Percentiles rank a stretch among this genome's conserved stretches.
Evolutionary conservation across 2,113 vertebrate species (phyloP).

Genomic region (Alethe castanea): DNA sequence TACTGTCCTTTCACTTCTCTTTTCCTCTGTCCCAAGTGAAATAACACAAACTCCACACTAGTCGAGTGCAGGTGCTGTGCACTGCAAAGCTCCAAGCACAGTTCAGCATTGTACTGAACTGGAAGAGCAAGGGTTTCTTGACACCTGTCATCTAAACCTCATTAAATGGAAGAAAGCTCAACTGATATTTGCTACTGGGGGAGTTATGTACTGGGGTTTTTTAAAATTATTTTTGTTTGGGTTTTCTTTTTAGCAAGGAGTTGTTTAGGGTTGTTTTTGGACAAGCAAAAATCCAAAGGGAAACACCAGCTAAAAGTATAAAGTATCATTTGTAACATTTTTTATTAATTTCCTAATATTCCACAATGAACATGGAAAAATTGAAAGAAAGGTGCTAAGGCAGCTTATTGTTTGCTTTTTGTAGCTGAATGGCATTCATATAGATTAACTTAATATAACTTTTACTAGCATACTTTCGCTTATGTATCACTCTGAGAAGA

Average conservation of each 20-base stretch:
- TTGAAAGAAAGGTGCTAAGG: background rate
- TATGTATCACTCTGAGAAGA: background rate
- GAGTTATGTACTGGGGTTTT: too few species aligned
- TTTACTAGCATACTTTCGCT: background rate
- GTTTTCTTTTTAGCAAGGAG: background rate
- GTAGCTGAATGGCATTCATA: background rate
- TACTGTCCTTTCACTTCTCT: background rate
- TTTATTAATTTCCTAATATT: background rate
- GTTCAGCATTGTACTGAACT: background rate
- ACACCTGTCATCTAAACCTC: background rate
- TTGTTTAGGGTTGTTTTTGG: background rate
- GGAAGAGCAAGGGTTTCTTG: background rate
- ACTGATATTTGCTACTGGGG: background rate
- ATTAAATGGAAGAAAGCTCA: background rate
- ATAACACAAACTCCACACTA: background rate
- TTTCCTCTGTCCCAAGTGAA: background rate
- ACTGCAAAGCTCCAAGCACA: background rate
- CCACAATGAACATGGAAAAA: background rate
- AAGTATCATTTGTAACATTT: background rate
- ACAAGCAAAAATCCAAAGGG: background rate
- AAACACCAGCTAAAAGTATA: background rate
- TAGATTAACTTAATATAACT: background rate
- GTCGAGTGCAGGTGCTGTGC: background rate
- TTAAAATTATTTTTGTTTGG: background rate
- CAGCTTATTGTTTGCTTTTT: background rate